phyloP scores from a whole-genome alignment of 1,140 invertebrate species.

The Colletes gigas region DNA sequence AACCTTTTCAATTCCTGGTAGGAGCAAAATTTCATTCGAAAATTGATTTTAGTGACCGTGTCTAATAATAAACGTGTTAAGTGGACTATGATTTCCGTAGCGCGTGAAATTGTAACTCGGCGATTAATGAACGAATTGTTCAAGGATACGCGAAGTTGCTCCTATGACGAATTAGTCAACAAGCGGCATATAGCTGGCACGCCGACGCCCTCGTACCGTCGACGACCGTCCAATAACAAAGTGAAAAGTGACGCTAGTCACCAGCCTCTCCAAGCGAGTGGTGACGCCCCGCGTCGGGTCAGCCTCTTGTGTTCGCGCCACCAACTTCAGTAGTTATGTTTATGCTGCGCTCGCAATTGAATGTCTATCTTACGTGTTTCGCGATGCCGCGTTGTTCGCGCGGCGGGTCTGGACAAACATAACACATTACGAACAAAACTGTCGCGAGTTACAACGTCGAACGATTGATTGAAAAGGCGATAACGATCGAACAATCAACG shows the following conservation, averaged over 20 bases:
- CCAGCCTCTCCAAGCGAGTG: constrained; percentile 62
- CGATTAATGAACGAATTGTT: constrained; percentile 5
- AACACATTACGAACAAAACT: not conserved
- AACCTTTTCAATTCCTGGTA: too few species aligned
- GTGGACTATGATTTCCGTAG: too few species aligned
- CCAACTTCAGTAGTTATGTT: constrained; percentile 62
- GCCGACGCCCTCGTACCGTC: constrained; percentile 48
- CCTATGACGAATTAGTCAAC: constrained; percentile 15
- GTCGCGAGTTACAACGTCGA: too few species aligned
- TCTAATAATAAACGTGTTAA: too few species aligned
- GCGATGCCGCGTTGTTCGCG: not conserved
- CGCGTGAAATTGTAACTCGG: too few species aligned
- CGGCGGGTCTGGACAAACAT: not conserved
- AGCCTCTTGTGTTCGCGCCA: constrained; percentile 56
- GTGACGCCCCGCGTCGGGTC: constrained; percentile 66
- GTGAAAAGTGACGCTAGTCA: constrained; percentile 65
- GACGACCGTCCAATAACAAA: constrained; percentile 61
- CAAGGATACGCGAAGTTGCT: not conserved
- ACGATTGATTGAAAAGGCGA: not conserved
- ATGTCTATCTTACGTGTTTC: constrained; percentile 28
- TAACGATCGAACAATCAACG: not conserved
- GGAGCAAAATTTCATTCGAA: too few species aligned
- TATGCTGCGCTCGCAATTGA: constrained; percentile 54
- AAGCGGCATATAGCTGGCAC: constrained; percentile 34
- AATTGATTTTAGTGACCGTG: too few species aligned